Percentiles rank a stretch among this genome's conserved stretches.
These are phyloP conservation scores for Poeciliopsis occidentalis DNA, from an alignment of 2,113 vertebrate species.

Conservation along the genomic window DNA sequence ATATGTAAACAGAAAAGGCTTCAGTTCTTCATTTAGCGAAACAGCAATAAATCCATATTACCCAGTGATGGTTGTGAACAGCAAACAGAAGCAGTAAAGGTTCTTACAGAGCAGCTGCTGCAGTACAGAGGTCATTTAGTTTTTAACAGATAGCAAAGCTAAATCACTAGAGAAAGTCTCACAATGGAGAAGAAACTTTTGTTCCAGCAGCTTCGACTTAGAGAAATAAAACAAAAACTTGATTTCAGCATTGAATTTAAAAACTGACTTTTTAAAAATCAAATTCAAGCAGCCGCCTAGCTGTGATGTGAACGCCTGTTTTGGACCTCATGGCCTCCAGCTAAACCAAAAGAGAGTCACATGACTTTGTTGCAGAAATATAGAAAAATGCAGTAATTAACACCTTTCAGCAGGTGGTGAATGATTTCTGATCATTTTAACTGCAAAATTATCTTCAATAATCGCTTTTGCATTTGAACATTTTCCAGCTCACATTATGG, in stretches of 20 bases:
- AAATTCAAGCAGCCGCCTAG: conserved; percentile 4
- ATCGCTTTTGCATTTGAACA: not conserved
- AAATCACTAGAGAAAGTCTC: conserved; percentile 45
- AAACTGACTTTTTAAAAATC: not conserved
- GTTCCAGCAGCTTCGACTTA: not conserved
- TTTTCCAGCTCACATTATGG: not conserved
- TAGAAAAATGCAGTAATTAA: conserved; percentile 9
- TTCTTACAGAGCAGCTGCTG: conserved; percentile 8
- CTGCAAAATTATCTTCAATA: conserved; percentile 4
- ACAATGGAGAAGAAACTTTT: conserved; percentile 40
- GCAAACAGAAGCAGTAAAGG: conserved; percentile 10
- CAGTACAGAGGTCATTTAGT: conserved; percentile 51
- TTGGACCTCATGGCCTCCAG: conserved; percentile 8
- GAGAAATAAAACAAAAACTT: conserved; percentile 5
- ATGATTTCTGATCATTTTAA: not conserved
- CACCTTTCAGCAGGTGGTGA: not conserved
- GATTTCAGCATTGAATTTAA: not conserved
- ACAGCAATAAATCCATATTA: not conserved
- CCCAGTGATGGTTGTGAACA: conserved; percentile 11
- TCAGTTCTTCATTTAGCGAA: not conserved
- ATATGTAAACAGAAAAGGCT: not conserved
- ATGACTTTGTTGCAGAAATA: conserved; percentile 12
- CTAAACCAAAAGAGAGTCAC: conserved; percentile 10
- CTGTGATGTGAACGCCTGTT: not conserved
- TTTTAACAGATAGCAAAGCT: conserved; percentile 55